These are phyloP conservation scores for Drosophila melanocephala DNA, from an alignment of 2,888 invertebrate species.

Conservation along the genomic window DNA sequence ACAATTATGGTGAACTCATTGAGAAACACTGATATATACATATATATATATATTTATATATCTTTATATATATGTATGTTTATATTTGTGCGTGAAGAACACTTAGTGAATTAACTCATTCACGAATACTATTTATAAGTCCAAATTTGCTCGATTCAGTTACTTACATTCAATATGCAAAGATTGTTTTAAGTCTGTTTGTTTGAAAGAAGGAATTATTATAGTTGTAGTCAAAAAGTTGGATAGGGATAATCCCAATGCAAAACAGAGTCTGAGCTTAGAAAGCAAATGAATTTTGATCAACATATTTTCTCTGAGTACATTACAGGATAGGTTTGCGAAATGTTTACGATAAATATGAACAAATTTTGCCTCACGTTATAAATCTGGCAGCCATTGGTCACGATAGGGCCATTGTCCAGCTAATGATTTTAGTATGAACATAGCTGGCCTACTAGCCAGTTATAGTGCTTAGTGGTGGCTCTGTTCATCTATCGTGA, in stretches of 20 bases:
- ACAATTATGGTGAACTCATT: conserved; percentile 16
- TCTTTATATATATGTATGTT: not conserved
- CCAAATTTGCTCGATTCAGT: not conserved
- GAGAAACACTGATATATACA: not conserved
- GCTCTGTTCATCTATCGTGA: not conserved
- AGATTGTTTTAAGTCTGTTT: not conserved
- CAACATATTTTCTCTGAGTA: not conserved
- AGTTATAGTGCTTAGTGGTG: not conserved
- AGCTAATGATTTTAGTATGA: conserved; percentile 10
- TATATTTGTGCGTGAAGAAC: not conserved
- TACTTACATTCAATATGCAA: not conserved
- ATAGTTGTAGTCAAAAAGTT: not conserved
- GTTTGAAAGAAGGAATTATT: too few relatives aligned
- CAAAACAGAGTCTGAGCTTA: not conserved
- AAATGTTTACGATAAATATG: conserved; percentile 4
- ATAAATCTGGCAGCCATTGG: conserved; percentile 15
- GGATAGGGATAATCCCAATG: not conserved
- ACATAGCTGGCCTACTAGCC: not conserved
- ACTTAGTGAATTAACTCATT: not conserved
- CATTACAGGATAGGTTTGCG: too few relatives aligned
- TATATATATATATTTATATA: not conserved
- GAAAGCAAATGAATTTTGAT: not conserved
- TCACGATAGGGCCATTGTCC: conserved; percentile 7
- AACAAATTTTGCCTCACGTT: conserved; percentile 5
- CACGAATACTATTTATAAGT: not conserved